Percentiles rank a stretch among this genome's conserved stretches.
Evolutionary conservation across 1,140 invertebrate genomes (phyloP).

Genomic region (Drosophila tsacasi): DNA sequence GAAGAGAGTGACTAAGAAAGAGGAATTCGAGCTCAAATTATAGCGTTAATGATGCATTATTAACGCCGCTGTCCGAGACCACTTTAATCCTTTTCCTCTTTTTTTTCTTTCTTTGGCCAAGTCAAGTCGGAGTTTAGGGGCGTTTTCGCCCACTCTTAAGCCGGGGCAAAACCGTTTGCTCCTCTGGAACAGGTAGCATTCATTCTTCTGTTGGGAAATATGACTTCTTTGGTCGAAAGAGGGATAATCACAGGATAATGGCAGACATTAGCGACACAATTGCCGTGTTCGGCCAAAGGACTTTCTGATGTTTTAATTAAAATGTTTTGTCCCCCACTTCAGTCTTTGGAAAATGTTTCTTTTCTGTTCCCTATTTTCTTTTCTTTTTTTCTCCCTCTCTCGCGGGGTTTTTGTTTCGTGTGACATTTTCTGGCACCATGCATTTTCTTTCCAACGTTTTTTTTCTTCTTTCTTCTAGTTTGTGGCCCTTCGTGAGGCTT

Average conservation of each 20-base stretch:
- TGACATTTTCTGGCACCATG: constrained; percentile 63
- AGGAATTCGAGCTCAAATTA: constrained; percentile 71
- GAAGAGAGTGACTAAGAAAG: constrained; percentile 21
- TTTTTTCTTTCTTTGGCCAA: constrained; percentile 24
- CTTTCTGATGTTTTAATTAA: constrained; percentile 78
- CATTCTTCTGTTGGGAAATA: neutral
- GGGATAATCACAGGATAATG: constrained; percentile 82
- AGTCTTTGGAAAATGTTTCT: constrained; percentile 3
- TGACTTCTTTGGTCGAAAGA: constrained; percentile 5
- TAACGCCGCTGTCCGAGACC: constrained; percentile 79
- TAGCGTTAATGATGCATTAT: constrained; percentile 85
- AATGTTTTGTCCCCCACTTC: constrained; percentile 43
- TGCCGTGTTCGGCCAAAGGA: constrained; percentile 21
- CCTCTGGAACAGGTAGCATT: constrained; percentile 27
- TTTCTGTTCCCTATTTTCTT: constrained; percentile 7
- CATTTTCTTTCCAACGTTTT: constrained; percentile 45
- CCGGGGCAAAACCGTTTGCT: constrained; percentile 29
- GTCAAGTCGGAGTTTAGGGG: constrained; percentile 61
- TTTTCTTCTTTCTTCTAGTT: constrained; percentile 19
- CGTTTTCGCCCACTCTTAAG: constrained; percentile 60
- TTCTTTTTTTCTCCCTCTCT: constrained; percentile 12
- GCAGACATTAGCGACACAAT: constrained; percentile 69
- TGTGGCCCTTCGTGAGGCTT: constrained; percentile 62
- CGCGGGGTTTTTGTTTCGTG: constrained; percentile 40
- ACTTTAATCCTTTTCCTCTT: constrained; percentile 67